Base-by-base conservation (phyloP, 2,113 vertebrate species). In the Malurus alboscapulatus region DNA sequence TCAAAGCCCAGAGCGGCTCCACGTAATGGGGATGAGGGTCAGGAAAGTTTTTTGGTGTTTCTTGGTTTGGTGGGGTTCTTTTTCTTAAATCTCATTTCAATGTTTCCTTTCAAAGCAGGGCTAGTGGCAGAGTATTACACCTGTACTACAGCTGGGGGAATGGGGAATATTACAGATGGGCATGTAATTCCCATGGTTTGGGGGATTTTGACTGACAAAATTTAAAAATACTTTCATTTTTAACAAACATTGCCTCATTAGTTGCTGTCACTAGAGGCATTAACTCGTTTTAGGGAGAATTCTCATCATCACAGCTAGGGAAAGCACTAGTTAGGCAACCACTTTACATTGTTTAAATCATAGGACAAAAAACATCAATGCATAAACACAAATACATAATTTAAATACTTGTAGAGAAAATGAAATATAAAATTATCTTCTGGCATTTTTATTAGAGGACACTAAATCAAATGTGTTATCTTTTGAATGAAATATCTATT, bases 161-260 rank as follows among this genome's bases (percentile, higher is more conserved):
- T 38, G 16, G 11, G 47, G 20, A 67, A 54, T 1, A 65, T 38
- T 38, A 38, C 38, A 17, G 16, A 61, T 14, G 4, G 8, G 6
- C 11, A 62, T 0, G 0, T 8, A 27, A n/a, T 26, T 44, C 16
- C 50, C 45, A 22, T 2, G 2, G 1, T 17, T n/a, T 58, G 8
- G 10, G 30, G 6, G 4, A 1, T 44, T 7, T 68, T n/a, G 65
- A 19, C 9, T 42, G 17, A 55, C 6, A 6, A 10, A 16, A 26
- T 32, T 30, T 1, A 20, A 30, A 16, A 34, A 18, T 47, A 36
- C 32, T 14, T 32, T 50, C 2, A 5, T 15, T 34, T 48, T 53
- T 47, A 17, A 72, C 53, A 38, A 42, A 18, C 1, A 20, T 22
- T 69, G 47, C 18, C 48, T 75, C 50, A 7, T 40, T 22, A 62